phyloP scores from a whole-genome alignment of 2,113 vertebrate genomes.

The Nothocercus julius region DNA sequence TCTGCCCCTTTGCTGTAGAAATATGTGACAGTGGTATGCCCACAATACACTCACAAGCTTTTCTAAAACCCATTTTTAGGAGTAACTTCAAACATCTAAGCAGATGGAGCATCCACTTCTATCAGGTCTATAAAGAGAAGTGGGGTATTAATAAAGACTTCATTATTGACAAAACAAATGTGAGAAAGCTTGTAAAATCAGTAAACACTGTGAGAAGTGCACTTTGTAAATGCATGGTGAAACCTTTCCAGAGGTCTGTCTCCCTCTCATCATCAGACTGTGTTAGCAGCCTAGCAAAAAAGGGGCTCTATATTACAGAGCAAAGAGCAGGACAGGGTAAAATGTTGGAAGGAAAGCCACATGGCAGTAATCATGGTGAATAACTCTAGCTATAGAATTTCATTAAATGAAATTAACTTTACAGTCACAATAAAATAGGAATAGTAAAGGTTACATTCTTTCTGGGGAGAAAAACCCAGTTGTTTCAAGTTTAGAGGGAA shows the following conservation, averaged over 20 bases:
- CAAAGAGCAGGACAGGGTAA: conserved; percentile 6
- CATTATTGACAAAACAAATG: conserved; percentile 24
- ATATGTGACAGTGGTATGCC: neutral
- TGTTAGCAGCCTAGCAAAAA: neutral
- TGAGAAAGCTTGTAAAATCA: conserved; percentile 44
- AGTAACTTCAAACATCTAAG: conserved; percentile 46
- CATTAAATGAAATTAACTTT: conserved; percentile 69
- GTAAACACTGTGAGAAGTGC: conserved; percentile 1
- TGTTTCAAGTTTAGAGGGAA: neutral
- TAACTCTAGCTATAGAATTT: conserved; percentile 58
- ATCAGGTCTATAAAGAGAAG: neutral
- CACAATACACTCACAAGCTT: neutral
- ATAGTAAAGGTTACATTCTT: conserved; percentile 55
- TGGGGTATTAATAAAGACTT: conserved; percentile 41
- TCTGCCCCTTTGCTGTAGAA: neutral
- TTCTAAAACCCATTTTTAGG: conserved; percentile 21
- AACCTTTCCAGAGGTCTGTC: neutral
- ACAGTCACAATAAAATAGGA: conserved; percentile 47
- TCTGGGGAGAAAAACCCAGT: neutral
- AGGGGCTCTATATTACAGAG: neutral
- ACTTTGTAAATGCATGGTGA: neutral
- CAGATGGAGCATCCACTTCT: conserved; percentile 42
- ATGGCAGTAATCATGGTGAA: conserved; percentile 29
- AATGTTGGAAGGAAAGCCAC: conserved; percentile 29
- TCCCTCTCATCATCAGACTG: neutral